These are phyloP conservation scores for Rhadina sibilatrix DNA, from an alignment of 2,113 vertebrate genomes.

Conservation along the genomic window DNA sequence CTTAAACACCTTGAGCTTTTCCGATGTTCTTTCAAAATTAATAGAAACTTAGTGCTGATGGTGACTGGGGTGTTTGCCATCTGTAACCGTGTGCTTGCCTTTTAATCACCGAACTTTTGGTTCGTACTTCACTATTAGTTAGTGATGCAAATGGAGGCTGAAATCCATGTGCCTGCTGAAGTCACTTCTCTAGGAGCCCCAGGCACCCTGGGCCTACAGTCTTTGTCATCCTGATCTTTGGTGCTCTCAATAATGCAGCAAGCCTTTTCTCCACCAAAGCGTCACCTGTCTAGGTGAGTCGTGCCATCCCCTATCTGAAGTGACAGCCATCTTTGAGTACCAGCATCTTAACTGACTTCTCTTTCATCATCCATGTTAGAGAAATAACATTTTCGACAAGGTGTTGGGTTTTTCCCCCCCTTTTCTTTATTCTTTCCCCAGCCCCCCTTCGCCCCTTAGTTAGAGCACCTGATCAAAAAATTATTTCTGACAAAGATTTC, in stretches of 20 bases:
- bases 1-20: background rate
- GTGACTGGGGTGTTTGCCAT: background rate
- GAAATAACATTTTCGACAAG: slow-evolving; percentile 75
- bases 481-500: slow-evolving; percentile 66
- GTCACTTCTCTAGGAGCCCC: slow-evolving; percentile 70
- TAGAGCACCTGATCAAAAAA: slow-evolving; percentile 75
- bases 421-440: slow-evolving; percentile 44
- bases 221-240: slow-evolving; percentile 71
- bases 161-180: slow-evolving; percentile 69
- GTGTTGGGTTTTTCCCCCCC: slow-evolving; percentile 58
- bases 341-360: slow-evolving; percentile 82
- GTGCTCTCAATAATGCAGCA: slow-evolving; percentile 75
- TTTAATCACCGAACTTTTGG: slow-evolving; percentile 7
- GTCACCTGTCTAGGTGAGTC: slow-evolving; percentile 92
- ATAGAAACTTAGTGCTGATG: background rate
- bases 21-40: background rate
- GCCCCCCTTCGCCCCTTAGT: slow-evolving; percentile 46
- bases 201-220: slow-evolving; percentile 71
- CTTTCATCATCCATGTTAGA: slow-evolving; percentile 78
- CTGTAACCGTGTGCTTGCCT: background rate
- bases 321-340: slow-evolving; percentile 92
- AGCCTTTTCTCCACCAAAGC: slow-evolving; percentile 83
- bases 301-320: slow-evolving; percentile 85
- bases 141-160: slow-evolving; percentile 65
- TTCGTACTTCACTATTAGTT: slow-evolving; percentile 36